These are phyloP conservation scores for Drosophila nigricruria DNA, from an alignment of 2,888 invertebrate species.

Conservation along the genomic window DNA sequence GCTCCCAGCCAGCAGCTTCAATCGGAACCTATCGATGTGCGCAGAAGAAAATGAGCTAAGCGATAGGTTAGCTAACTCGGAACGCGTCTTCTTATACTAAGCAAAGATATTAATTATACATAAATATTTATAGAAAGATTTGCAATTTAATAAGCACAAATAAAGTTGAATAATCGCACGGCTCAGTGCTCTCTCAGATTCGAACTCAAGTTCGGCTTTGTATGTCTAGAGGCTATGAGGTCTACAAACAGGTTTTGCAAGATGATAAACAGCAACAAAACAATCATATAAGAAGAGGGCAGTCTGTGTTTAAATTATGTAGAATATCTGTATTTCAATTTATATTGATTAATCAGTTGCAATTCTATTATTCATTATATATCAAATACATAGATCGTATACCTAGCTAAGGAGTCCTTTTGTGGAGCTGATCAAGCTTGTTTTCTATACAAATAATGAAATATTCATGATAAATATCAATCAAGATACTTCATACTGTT, in stretches of 20 bases:
- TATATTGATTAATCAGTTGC: not conserved
- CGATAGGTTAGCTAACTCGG: not conserved
- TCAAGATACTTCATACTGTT: not conserved
- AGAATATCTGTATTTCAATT: not conserved
- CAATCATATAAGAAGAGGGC: not conserved
- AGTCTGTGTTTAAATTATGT: slow-evolving; percentile 24
- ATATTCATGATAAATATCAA: not conserved
- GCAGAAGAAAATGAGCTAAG: slow-evolving; percentile 45
- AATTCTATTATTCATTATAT: not conserved
- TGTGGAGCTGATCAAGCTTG: not conserved
- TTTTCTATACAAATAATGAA: not conserved
- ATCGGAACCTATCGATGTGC: slow-evolving; percentile 50
- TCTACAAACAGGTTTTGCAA: slow-evolving; percentile 55
- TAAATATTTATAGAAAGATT: slow-evolving; percentile 23
- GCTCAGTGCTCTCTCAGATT: slow-evolving; percentile 10
- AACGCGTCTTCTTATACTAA: not conserved
- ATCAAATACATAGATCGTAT: not conserved
- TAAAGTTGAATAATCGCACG: slow-evolving; percentile 6
- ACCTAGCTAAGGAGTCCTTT: not conserved
- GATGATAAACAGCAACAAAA: slow-evolving; percentile 6
- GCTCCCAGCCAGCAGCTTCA: slow-evolving; percentile 19
- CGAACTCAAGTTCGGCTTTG: slow-evolving; percentile 30
- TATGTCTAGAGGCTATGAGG: not conserved
- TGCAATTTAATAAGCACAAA: slow-evolving; percentile 17
- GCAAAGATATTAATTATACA: slow-evolving; percentile 10